Base-by-base conservation (phyloP, 1,140 invertebrate genomes). In the Probaryconus sp. region DNA sequence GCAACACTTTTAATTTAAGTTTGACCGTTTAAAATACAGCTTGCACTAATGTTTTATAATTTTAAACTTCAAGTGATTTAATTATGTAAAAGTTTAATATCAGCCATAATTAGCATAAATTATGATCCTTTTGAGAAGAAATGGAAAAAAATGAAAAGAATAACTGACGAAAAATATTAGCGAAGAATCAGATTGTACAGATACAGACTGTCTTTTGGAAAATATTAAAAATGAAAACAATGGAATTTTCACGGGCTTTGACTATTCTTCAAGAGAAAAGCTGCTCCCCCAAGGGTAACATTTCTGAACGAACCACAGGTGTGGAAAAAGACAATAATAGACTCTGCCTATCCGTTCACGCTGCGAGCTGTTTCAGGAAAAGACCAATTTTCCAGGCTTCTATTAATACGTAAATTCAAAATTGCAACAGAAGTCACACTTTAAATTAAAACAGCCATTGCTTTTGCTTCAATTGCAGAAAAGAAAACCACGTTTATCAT, bases 311-410 rank as follows among this genome's bases (percentile, higher is more conserved):
- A 75, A 75, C 64, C 72, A 53, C 72, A 75, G 72, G 72, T 75
- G 72, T 75, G 71, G 64, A 75, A 75, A 64, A 75, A 75, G 71
- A 69, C 58, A 75, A 75, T 68, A 75, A 75, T 69, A 69, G 64
- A 69, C 51, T 68, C 56, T 65, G 50, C 50, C 47, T 67, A 61
- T 73, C 42, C 40, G 33, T 58, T 68, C 55, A 31, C 55, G 21
- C 37, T 64, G 42, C 63, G 43, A 74, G 58, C 56, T 74, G 71
- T 53, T 68, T 48, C 21, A 74, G 48, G 43, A 53, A 63, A 55
- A 67, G 42, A 63, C 63, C 61, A 73, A 73, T 73, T 38, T 63
- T 48, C 43, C 9, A 43, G 56, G 56, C 50, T 50, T 43, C 42
- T 14, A 56, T 68, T 61, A 73, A 73, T 63, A 61, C 55, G 63